Evolutionary conservation across 2,113 vertebrate species (phyloP).

Genomic region (Carettochelys insculpta): DNA sequence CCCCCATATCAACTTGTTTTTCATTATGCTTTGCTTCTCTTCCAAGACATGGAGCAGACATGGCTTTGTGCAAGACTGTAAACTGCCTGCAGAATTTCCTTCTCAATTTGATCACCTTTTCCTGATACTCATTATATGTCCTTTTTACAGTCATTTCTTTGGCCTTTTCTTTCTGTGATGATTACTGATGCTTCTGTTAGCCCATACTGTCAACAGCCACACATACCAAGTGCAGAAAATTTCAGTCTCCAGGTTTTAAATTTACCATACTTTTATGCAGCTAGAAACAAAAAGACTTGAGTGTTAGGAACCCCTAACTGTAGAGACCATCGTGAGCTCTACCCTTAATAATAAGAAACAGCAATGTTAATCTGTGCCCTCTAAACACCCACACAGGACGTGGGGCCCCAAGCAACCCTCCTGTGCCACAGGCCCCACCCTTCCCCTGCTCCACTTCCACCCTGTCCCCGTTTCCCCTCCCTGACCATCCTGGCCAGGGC

Average conservation of each 20-base stretch:
- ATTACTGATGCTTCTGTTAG: not conserved
- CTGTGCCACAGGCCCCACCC: too few relatives aligned
- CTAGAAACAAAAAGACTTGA: not conserved
- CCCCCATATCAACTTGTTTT: not conserved
- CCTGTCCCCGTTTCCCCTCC: too few relatives aligned
- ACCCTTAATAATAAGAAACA: not conserved
- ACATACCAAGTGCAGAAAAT: not conserved
- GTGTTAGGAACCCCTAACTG: not conserved
- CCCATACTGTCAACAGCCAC: not conserved
- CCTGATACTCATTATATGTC: not conserved
- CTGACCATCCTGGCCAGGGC: too few relatives aligned
- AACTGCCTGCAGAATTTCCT: not conserved
- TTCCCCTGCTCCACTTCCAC: too few relatives aligned
- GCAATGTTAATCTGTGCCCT: not conserved
- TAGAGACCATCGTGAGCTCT: not conserved
- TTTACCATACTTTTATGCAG: not conserved
- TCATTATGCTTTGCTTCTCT: constrained; percentile 8
- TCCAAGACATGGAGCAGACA: not conserved
- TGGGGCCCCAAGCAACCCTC: too few relatives aligned
- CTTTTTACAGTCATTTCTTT: not conserved
- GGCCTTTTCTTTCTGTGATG: not conserved
- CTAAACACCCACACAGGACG: not conserved
- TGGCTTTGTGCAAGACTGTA: not conserved
- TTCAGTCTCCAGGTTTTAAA: not conserved
- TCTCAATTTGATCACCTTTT: not conserved